phyloP scores from a whole-genome alignment of 1,140 invertebrate species.

The Acyrthosiphon pisum region DNA sequence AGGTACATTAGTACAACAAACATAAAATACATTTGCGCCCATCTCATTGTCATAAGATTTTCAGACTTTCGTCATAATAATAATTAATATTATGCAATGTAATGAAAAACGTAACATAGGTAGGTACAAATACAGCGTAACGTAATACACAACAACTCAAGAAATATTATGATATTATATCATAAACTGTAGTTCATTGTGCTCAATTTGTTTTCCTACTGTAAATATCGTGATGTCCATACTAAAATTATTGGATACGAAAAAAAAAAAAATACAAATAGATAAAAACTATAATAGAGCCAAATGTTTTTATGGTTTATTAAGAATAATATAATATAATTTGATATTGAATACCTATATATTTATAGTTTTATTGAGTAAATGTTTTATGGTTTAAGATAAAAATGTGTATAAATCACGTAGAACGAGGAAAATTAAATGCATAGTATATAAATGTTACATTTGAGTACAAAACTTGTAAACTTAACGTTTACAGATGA shows the following conservation, averaged over 20 bases:
- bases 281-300: constrained; percentile 4
- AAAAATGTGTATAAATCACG: background rate
- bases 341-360: no score
- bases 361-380: no score
- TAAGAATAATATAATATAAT: no score
- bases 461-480: background rate
- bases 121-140: background rate
- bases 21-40: background rate
- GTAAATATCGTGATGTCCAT: background rate
- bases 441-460: background rate
- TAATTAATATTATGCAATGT: background rate
- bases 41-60: background rate
- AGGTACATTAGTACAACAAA: background rate
- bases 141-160: no score
- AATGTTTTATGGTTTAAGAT: background rate
- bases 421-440: background rate
- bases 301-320: no score
- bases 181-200: background rate
- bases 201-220: background rate
- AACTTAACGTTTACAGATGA: background rate
- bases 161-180: background rate
- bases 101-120: background rate
- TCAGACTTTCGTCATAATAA: background rate
- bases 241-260: background rate
- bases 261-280: background rate